Base-by-base conservation (phyloP, 2,888 invertebrate species). In the Philhelius pedissequus region DNA sequence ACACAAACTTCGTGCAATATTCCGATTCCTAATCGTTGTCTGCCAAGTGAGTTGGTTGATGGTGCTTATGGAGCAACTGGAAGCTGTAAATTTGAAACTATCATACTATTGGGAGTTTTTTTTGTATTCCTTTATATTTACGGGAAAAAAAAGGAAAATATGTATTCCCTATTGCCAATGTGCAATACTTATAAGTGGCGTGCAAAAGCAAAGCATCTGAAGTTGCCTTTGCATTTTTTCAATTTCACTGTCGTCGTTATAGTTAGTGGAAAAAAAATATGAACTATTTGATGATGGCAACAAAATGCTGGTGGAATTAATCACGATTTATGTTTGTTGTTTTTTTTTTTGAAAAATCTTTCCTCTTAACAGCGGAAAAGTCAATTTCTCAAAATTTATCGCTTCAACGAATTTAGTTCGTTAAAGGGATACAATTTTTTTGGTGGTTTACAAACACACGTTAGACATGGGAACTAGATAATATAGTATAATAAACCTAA, bases 331-430 rank as follows among this genome's bases (percentile, higher is more conserved):
- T 56, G 20, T 32, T 56, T 32, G 3, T 18, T 15, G 30, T 35
- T 38, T 15, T 22, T 20, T 64, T 30, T 74, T 58, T 79, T 70
- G 45, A 58, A 22, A 70, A 83, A 83, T 54, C n/a, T 64, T 43
- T 20, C 18, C 40, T 45, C 60, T 35, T 71, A 74, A 70, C 40
- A 80, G 62, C 52, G 73, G 40, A 76, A 73, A 86, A 80, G 76
- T 76, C 84, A 80, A 86, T 80, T 80, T 73, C 62, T 80, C 73
- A 73, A 80, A 86, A 81, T 86, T 81, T 76, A 86, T 86, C 56
- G 76, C 73, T 77, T 56, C 62, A 77, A 22, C 30, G 68, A 64
- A 62, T 56, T 74, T 52, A 22, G 74, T 64, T 78, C 74, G 62
- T 69, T 73, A 69, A 15, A 32, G 43, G 18, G 52, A 60, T 64